Evolutionary conservation across 2,113 vertebrate genomes (phyloP), one percentile per base, ranked within the genome.

Genomic region (Vireo altiloquus): DNA sequence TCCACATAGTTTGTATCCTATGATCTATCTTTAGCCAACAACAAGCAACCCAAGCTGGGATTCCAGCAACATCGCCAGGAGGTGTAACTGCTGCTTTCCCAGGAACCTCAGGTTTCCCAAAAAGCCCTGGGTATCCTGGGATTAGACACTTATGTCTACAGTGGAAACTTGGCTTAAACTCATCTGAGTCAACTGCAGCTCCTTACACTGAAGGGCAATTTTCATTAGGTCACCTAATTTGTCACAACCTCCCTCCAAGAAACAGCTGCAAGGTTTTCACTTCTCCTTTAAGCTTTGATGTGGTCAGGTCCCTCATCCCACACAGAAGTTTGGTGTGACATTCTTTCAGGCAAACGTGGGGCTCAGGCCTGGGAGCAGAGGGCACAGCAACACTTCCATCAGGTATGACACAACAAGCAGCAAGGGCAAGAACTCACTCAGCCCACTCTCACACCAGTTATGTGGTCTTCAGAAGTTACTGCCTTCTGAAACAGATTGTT

Each of bases 141-240:
- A 94, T 94, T 87, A 82, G 47, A 87, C 7, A 44, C 61, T 91
- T 53, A 12, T 33, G 77, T 46, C 56, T 64, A 7, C 57, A 69
- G 64, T 66, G 92, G 92, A 96, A 96, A 94, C 42, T 59, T 94
- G 88, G 89, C 47, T 83, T 25, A 47, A 87, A 81, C 65, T 91
- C 87, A 90, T 35, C 64, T 44, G 69, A 80, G 17, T 35, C 42
- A 59, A 72, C 3, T 79, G 69, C 82, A 91, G 72, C 20, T 71
- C 59, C 47, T 42, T 52, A 54, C 2, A 4, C 42, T 28, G 33
- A 80, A 77, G 47, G 30, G 49, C 39, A 78, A 24, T 59, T 77
- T 90, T 95, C 68, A 88, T 50, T 56, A 70, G 5, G 40, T 87
- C 92, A 90, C 83, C 20, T 86, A 21, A 90, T 83, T 63, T 81